These are phyloP conservation scores for Babyrousa celebensis DNA, from an alignment of 2,797 vertebrate genomes.

Conservation along the genomic window DNA sequence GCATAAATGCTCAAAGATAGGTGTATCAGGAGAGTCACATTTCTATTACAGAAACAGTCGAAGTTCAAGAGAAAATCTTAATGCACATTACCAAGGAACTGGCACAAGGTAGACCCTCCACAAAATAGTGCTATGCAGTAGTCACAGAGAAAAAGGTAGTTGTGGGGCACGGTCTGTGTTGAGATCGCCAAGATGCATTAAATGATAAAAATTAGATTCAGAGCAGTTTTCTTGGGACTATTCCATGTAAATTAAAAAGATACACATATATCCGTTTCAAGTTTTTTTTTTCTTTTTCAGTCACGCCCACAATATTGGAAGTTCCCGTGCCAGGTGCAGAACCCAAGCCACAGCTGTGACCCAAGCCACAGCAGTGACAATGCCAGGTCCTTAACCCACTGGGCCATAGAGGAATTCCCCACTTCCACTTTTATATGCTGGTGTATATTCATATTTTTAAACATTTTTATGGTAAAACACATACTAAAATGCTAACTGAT, in stretches of 20 bases:
- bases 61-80: constrained; percentile 19
- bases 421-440: background rate
- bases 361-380: too few relatives aligned
- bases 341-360: too few relatives aligned
- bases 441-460: background rate
- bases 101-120: background rate
- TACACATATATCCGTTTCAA: background rate
- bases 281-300: too few relatives aligned
- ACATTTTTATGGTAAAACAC: background rate
- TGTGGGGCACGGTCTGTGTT: too few relatives aligned
- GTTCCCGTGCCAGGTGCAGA: too few relatives aligned
- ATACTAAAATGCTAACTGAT: constrained; percentile 26
- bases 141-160: background rate
- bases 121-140: background rate
- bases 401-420: too few relatives aligned
- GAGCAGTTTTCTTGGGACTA: background rate
- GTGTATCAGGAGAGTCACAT: background rate
- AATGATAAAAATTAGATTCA: background rate
- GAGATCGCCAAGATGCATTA: background rate
- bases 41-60: background rate
- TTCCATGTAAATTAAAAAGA: background rate
- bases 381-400: too few relatives aligned
- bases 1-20: constrained; percentile 24
- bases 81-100: background rate
- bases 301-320: too few relatives aligned